Percentiles rank a stretch among this genome's conserved stretches.
phyloP scores from a whole-genome alignment of 2,888 invertebrate genomes.

The Cynaeus angustus region DNA sequence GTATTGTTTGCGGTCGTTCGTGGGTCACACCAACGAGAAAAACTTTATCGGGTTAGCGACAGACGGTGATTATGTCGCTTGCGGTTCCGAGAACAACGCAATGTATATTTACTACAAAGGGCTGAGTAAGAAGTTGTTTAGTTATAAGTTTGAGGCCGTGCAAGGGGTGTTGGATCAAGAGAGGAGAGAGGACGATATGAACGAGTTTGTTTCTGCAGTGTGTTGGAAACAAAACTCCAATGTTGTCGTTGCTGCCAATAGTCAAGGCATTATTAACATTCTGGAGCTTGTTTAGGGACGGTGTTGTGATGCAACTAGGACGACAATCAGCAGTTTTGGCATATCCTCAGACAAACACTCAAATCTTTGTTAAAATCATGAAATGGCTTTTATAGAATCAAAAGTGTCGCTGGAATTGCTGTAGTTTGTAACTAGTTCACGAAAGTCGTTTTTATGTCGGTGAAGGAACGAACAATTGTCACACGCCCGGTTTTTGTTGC shows the following conservation, averaged over 20 bases:
- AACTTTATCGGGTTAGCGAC: conserved; percentile 96
- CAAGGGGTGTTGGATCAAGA: conserved; percentile 84
- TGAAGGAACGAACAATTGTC: too few species aligned
- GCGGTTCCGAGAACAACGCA: conserved; percentile 96
- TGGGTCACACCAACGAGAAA: conserved; percentile 95
- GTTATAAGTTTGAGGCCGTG: conserved; percentile 90
- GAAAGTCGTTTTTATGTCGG: too few species aligned
- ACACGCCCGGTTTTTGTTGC: too few species aligned
- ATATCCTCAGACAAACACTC: conserved; percentile 21
- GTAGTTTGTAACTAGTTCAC: background rate
- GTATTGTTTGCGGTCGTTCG: conserved; percentile 88
- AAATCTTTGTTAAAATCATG: background rate
- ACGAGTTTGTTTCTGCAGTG: conserved; percentile 96
- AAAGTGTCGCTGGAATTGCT: background rate
- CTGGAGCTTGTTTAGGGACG: conserved; percentile 80
- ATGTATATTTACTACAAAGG: conserved; percentile 94
- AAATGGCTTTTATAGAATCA: background rate
- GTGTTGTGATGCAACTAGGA: conserved; percentile 17
- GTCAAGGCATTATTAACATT: conserved; percentile 94
- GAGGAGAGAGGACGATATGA: conserved; percentile 87
- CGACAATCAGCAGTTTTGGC: conserved; percentile 44
- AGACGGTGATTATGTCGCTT: conserved; percentile 93
- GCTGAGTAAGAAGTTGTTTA: conserved; percentile 88
- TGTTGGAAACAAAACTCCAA: conserved; percentile 92
- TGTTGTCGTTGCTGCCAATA: conserved; percentile 93